Base-by-base conservation (phyloP, 1,140 invertebrate genomes). In the Bombus confusus region DNA sequence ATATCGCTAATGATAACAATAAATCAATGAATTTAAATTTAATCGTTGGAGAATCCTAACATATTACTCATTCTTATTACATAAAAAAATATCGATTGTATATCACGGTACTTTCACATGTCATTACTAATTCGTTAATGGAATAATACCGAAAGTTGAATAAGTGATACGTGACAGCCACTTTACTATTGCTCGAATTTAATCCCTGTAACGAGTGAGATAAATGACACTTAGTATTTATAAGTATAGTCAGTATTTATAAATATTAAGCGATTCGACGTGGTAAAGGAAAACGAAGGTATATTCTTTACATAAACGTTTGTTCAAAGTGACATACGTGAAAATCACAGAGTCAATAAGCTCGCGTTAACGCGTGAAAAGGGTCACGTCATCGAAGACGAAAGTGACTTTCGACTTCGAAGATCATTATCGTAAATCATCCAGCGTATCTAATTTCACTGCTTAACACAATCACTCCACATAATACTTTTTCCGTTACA, bases 361-460 rank as follows among this genome's bases (percentile, higher is more conserved):
- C 3, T 52, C 22, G n/a, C 0, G 3, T 1, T 37, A 62, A 76
- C 22, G 28, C 34, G 41, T 80, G 31, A 73, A 52, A 73, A 57
- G 22, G 62, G 47, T 85, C 69, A 41, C 25, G 43, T 59, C 28
- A 28, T 47, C 31, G 73, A 80, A 62, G 66, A 72, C 28, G 71
- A 91, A 91, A 91, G 86, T 91, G n/a, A 88, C 81, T 92, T 92
- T 91, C 87, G 22, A 86, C 86, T 76, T 92, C 77, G 39, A 52
- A 25, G 52, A 79, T 88, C 74, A 72, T 84, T 87, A 76, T 72
- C 78, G 47, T 37, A 59, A 43, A 57, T 85, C 80, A 71, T 69
- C 28, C 64, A 43, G 80, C 88, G 84, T 86, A 57, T 74, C 83
- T 66, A 73, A 62, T 39, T 71, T 68, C 68, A 18, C 68, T 28